A percentile compares a stretch with the other conserved stretches of the same genome.
Conservation (phyloP, 2,113 vertebrate genomes). For the Alouatta palliata region DNA sequence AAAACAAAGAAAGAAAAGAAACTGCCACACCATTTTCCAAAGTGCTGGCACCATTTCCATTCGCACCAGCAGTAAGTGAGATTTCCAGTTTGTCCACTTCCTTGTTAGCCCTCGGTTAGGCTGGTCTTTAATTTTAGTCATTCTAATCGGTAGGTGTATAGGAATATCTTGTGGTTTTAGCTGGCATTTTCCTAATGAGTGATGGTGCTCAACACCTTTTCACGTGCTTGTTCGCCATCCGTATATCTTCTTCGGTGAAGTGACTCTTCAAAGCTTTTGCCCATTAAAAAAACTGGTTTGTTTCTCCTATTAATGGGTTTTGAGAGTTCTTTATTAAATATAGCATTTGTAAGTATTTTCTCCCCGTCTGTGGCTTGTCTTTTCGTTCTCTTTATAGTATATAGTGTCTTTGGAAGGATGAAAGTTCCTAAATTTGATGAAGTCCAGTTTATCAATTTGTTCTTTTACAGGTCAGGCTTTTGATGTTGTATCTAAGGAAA, state of each 20-base stretch:
- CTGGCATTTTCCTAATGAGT: background rate
- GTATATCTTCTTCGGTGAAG: rapidly evolving
- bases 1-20: too few species aligned
- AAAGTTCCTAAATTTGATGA: background rate
- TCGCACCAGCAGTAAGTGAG: rapidly evolving
- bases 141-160: rapidly evolving
- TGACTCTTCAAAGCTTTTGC: background rate
- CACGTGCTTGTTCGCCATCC: rapidly evolving
- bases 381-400: background rate
- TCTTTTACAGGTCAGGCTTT: background rate
- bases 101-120: rapidly evolving
- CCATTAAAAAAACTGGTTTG: too few species aligned
- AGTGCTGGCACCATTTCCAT: rapidly evolving
- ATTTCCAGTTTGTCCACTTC: rapidly evolving
- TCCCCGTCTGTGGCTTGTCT: background rate
- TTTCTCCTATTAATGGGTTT: background rate
- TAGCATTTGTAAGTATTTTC: background rate
- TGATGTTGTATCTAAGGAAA: background rate
- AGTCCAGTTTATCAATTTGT: background rate
- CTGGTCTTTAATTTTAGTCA: rapidly evolving
- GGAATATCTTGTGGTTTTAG: rapidly evolving
- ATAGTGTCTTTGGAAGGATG: background rate
- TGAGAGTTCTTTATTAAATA: background rate
- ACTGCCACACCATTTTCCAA: background rate
- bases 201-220: too few species aligned